Percentiles rank a stretch among this genome's conserved stretches.
Evolutionary conservation across 2,888 invertebrate genomes (phyloP).

Genomic region (Pyralis farinalis): DNA sequence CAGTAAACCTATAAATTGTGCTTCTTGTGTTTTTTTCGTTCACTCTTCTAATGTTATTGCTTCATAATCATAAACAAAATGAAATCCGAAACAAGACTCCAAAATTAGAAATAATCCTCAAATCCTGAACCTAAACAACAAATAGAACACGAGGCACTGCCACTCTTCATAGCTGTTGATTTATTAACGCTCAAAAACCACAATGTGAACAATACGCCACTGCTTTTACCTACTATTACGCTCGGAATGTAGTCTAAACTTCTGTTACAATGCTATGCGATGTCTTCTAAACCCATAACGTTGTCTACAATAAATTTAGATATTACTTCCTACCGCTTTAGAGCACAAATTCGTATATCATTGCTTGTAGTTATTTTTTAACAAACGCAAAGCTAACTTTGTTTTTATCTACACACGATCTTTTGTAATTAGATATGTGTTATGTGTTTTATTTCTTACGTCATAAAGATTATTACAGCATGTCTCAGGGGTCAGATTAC

Average conservation of each 20-base stretch:
- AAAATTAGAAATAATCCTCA: slow-evolving; percentile 5
- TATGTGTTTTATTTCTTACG: slow-evolving; percentile 24
- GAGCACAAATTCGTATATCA: slow-evolving; percentile 18
- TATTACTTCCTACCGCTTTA: slow-evolving; percentile 17
- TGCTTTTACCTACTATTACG: slow-evolving; percentile 38
- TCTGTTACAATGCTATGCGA: slow-evolving; percentile 36
- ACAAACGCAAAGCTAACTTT: slow-evolving; percentile 37
- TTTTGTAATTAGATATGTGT: slow-evolving; percentile 25
- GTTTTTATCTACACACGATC: slow-evolving; percentile 36
- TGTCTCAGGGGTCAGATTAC: slow-evolving; percentile 23
- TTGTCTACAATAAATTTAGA: slow-evolving; percentile 17
- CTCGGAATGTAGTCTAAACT: slow-evolving; percentile 67
- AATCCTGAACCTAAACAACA: slow-evolving; percentile 5
- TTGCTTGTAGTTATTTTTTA: slow-evolving; percentile 29
- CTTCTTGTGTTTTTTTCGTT: no score
- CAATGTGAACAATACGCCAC: slow-evolving; percentile 47
- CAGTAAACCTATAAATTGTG: no score
- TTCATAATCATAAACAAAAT: background rate
- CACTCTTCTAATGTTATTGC: no score
- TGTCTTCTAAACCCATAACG: slow-evolving; percentile 11
- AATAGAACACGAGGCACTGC: slow-evolving; percentile 1
- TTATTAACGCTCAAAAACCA: slow-evolving; percentile 42
- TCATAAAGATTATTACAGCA: slow-evolving; percentile 30
- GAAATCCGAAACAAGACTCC: background rate
- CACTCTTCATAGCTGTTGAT: slow-evolving; percentile 36